phyloP scores from a whole-genome alignment of 2,797 vertebrate genomes.

The Lepus oiostolus region DNA sequence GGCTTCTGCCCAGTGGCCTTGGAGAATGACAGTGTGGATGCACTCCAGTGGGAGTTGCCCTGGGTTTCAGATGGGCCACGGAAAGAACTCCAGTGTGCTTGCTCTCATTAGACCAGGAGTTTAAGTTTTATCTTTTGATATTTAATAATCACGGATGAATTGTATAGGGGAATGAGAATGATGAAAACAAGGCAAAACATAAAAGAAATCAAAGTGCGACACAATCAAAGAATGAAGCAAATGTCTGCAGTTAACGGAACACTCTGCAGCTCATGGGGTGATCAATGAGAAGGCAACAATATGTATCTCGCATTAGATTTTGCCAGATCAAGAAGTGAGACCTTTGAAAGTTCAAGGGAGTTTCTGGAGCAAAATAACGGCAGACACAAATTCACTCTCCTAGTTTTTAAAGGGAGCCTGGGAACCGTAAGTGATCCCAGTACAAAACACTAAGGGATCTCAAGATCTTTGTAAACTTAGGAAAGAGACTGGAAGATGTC shows the following conservation, averaged over 20 bases:
- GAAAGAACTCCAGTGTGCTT: not conserved
- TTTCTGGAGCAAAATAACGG: slow-evolving; percentile 63
- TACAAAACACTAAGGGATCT: not conserved
- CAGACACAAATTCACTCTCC: slow-evolving; percentile 22
- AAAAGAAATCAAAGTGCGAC: slow-evolving; percentile 70
- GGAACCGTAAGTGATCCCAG: not conserved
- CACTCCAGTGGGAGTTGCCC: not conserved
- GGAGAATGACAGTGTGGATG: not conserved
- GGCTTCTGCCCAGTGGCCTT: not conserved
- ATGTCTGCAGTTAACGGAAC: not conserved
- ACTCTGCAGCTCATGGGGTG: not conserved
- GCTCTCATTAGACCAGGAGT: not conserved
- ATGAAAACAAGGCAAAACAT: slow-evolving; percentile 65
- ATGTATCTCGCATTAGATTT: not conserved
- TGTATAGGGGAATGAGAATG: not conserved
- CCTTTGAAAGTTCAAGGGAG: slow-evolving; percentile 45
- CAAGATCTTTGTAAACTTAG: slow-evolving; percentile 7
- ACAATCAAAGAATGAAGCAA: slow-evolving; percentile 47
- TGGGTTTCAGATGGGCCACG: not conserved
- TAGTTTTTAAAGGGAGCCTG: slow-evolving; percentile 37
- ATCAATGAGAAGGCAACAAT: not conserved
- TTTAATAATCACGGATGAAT: slow-evolving; percentile 28
- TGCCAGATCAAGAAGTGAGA: not conserved
- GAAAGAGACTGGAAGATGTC: not conserved
- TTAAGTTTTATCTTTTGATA: not conserved